Conservation (phyloP, 2,888 invertebrate genomes). For the Cephus nigrinus region DNA sequence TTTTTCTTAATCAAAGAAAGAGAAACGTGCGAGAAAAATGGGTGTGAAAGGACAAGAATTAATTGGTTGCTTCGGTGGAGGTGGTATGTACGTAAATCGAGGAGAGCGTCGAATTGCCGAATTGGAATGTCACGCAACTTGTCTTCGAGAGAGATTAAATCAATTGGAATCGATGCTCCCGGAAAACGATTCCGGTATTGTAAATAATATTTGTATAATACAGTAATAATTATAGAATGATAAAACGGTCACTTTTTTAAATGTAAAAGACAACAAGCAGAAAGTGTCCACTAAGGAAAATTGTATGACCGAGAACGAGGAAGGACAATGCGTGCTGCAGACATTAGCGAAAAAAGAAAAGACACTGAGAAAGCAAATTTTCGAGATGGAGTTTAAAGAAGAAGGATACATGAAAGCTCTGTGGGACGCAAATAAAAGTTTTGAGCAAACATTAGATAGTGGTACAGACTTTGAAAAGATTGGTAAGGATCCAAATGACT, state of each 20-base stretch:
- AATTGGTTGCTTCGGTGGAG: constrained; percentile 22
- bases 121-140: constrained; percentile 29
- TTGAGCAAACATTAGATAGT: background rate
- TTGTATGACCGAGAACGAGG: background rate
- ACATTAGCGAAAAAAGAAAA: constrained; percentile 27
- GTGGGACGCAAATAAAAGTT: constrained; percentile 7
- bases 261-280: background rate
- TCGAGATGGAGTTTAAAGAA: constrained; percentile 29
- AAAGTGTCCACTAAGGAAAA: background rate
- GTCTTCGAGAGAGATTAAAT: constrained; percentile 25
- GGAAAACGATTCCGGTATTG: background rate
- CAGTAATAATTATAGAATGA: background rate
- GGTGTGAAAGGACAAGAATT: constrained; percentile 6
- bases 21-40: background rate
- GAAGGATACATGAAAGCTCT: constrained; percentile 23
- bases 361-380: constrained; percentile 25
- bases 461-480: background rate
- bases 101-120: constrained; percentile 29
- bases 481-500: background rate
- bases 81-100: constrained; percentile 13
- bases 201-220: background rate
- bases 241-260: background rate
- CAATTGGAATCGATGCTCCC: constrained; percentile 26
- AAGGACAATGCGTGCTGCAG: constrained; percentile 19
- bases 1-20: background rate